A percentile compares a stretch with the other conserved stretches of the same genome.
phyloP scores from a whole-genome alignment of 2,797 vertebrate species.

The Lagocephalus sceleratus region DNA sequence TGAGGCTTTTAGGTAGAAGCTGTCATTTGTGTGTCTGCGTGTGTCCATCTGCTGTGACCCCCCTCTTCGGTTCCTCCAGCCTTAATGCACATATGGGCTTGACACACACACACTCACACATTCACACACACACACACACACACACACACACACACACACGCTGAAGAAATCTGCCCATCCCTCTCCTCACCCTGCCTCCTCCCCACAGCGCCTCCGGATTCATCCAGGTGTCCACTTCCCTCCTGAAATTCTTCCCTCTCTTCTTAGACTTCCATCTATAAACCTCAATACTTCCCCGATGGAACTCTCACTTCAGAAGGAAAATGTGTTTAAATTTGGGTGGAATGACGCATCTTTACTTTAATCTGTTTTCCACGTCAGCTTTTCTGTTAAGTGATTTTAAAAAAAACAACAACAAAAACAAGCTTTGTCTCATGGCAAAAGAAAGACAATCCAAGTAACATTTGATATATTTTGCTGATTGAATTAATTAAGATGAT shows the following conservation, averaged over 20 bases:
- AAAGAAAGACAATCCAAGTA: neutral
- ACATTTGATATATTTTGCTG: neutral
- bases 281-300: neutral
- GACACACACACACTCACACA: conserved; percentile 36
- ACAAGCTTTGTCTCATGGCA: no score
- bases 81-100: conserved; percentile 65
- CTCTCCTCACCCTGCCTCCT: conserved; percentile 32
- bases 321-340: no score
- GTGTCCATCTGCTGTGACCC: conserved; percentile 71
- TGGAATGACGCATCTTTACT: no score
- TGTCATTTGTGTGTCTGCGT: conserved; percentile 52
- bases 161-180: conserved; percentile 59
- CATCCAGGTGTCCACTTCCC: conserved; percentile 69
- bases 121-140: conserved; percentile 17
- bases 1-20: conserved; percentile 61
- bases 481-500: neutral
- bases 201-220: conserved; percentile 60
- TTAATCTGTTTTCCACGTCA: no score
- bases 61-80: conserved; percentile 73
- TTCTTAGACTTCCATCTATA: neutral
- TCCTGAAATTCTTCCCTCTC: conserved; percentile 25
- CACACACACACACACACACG: conserved; percentile 23
- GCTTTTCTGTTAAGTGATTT: no score
- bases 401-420: no score
- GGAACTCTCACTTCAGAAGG: no score